These are phyloP conservation scores for Pogonus chalceus DNA, from an alignment of 1,140 invertebrate genomes.

Conservation along the genomic window DNA sequence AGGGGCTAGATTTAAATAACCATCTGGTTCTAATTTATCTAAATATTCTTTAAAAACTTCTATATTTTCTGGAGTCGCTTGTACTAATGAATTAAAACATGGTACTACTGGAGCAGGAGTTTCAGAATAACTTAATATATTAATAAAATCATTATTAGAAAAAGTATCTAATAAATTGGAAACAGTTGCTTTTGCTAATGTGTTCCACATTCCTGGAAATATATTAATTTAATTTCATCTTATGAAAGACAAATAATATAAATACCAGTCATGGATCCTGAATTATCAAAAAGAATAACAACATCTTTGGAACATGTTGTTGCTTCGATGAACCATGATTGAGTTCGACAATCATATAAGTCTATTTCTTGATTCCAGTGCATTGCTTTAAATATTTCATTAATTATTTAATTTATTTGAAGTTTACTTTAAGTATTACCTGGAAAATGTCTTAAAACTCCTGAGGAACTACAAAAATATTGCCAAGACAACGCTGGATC, in stretches of 20 bases:
- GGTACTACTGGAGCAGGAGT: constrained; percentile 54
- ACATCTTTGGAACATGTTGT: constrained; percentile 96
- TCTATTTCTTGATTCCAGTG: constrained; percentile 42
- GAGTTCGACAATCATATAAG: constrained; percentile 73
- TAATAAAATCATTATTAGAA: constrained; percentile 96
- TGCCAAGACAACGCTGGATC: constrained; percentile 90
- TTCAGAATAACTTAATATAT: constrained; percentile 72
- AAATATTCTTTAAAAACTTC: constrained; percentile 62
- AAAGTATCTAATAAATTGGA: constrained; percentile 85
- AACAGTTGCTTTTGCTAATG: constrained; percentile 61
- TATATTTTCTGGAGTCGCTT: constrained; percentile 89
- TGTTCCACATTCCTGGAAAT: constrained; percentile 41
- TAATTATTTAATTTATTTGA: neutral
- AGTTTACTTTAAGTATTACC: constrained; percentile 33
- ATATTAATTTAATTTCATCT: too few species aligned
- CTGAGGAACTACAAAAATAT: constrained; percentile 87
- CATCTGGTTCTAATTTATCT: constrained; percentile 55
- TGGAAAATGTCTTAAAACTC: constrained; percentile 86
- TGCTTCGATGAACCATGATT: constrained; percentile 93
- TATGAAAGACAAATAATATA: too few species aligned
- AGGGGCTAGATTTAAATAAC: constrained; percentile 75
- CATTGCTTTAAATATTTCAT: constrained; percentile 27
- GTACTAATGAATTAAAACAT: constrained; percentile 77
- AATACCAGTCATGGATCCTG: constrained; percentile 94
- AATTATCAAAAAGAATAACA: constrained; percentile 87